These are phyloP conservation scores for Drosophila sturtevanti DNA, from an alignment of 1,140 invertebrate genomes.

Conservation along the genomic window DNA sequence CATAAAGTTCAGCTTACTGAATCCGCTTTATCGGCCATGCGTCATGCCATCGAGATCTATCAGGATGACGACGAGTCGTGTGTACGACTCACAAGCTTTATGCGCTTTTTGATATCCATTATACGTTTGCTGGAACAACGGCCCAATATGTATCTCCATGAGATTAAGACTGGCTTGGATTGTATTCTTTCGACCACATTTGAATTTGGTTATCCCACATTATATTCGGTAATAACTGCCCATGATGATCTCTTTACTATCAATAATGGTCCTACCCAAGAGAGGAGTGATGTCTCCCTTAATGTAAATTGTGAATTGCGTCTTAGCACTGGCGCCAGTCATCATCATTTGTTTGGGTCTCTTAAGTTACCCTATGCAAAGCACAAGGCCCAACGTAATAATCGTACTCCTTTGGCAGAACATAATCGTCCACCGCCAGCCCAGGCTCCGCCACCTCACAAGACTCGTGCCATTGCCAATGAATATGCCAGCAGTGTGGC, in stretches of 20 bases:
- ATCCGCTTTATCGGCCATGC: slow-evolving; percentile 65
- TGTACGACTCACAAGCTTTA: slow-evolving; percentile 65
- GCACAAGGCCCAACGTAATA: slow-evolving; percentile 44
- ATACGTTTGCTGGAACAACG: slow-evolving; percentile 67
- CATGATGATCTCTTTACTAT: slow-evolving; percentile 84
- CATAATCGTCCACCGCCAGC: slow-evolving; percentile 43
- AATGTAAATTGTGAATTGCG: slow-evolving; percentile 59
- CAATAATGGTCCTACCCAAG: slow-evolving; percentile 58
- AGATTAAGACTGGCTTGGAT: slow-evolving; percentile 62
- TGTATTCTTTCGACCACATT: slow-evolving; percentile 61
- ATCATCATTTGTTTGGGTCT: slow-evolving; percentile 50
- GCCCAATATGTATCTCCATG: slow-evolving; percentile 57
- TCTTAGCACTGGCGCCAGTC: slow-evolving; percentile 18
- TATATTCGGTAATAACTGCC: slow-evolving; percentile 83
- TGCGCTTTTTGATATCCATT: slow-evolving; percentile 67
- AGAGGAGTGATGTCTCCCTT: slow-evolving; percentile 63
- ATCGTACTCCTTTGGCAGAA: slow-evolving; percentile 48
- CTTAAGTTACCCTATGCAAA: slow-evolving; percentile 52
- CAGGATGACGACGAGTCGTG: slow-evolving; percentile 39
- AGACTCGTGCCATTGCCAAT: slow-evolving; percentile 51
- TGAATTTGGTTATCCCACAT: slow-evolving; percentile 83
- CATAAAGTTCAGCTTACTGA: slow-evolving; percentile 53
- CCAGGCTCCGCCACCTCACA: slow-evolving; percentile 52
- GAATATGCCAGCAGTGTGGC: slow-evolving; percentile 22
- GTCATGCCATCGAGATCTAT: slow-evolving; percentile 71